A percentile compares a stretch with the other conserved stretches of the same genome.
These are phyloP conservation scores for Nasonia vitripennis DNA, from an alignment of 1,140 invertebrate species.

Conservation along the genomic window DNA sequence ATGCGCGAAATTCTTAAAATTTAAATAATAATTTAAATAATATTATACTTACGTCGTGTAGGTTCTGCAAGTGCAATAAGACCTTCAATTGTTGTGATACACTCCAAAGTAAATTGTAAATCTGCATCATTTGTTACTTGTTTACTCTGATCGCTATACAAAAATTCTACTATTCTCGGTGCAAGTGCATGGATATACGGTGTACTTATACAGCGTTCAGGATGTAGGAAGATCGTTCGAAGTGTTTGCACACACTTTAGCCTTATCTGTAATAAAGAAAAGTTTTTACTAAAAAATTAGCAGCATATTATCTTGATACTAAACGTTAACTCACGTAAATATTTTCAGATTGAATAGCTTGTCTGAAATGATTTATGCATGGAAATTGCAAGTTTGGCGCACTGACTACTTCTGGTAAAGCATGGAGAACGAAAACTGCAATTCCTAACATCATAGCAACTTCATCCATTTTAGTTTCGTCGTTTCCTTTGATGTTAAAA, in stretches of 20 bases:
- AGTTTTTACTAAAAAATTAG: neutral
- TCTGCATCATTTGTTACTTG: slow-evolving; percentile 78
- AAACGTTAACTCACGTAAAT: slow-evolving; percentile 77
- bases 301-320: neutral
- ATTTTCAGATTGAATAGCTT: slow-evolving; percentile 87
- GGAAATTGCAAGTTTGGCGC: slow-evolving; percentile 91
- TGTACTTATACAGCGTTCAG: slow-evolving; percentile 81
- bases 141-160: slow-evolving; percentile 80
- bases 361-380: slow-evolving; percentile 94
- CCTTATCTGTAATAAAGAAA: slow-evolving; percentile 77
- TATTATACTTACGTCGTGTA: slow-evolving; percentile 83
- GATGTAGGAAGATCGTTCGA: slow-evolving; percentile 83
- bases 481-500: slow-evolving; percentile 76
- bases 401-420: slow-evolving; percentile 84
- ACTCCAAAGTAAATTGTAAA: slow-evolving; percentile 81
- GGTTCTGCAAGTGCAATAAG: slow-evolving; percentile 85
- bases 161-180: slow-evolving; percentile 82
- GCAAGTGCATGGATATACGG: slow-evolving; percentile 90
- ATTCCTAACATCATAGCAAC: slow-evolving; percentile 90
- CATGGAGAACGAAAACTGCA: slow-evolving; percentile 90
- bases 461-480: slow-evolving; percentile 87
- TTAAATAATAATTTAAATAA: slow-evolving; percentile 20
- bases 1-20: neutral
- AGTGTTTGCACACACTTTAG: slow-evolving; percentile 88
- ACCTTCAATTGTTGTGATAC: slow-evolving; percentile 82